Base-by-base conservation (phyloP, 2,888 invertebrate species). In the Holacanthella duospinosa region DNA sequence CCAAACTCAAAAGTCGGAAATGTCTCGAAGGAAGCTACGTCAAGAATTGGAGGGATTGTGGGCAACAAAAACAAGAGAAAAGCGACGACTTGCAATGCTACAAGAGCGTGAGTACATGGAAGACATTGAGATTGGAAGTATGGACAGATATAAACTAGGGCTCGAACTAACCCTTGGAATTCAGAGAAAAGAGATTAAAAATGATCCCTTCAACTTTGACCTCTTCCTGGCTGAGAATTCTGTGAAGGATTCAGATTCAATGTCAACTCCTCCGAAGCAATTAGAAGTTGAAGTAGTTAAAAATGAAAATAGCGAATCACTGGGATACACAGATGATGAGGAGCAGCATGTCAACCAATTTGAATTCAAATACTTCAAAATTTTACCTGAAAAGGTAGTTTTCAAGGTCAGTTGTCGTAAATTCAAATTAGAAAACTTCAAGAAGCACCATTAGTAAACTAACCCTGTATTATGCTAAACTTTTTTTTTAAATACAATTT, bases 401-500 rank as follows among this genome's bases (percentile, higher is more conserved):
- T 48, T 48, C 48, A 48, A 48, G 48, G 48, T 48, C 19, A 48
- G 48, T 48, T 48, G n/a, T n/a, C n/a, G n/a, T n/a, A n/a, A n/a
- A n/a, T n/a, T n/a, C n/a, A n/a, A n/a, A n/a, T n/a, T n/a, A n/a
- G n/a, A n/a, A n/a, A n/a, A n/a, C n/a, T n/a, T n/a, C n/a, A n/a
- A n/a, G n/a, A n/a, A n/a, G n/a, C n/a, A n/a, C n/a, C 48, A 48
- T n/a, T 48, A 21, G 6, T 48, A 48, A 4, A 48, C 48, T 21
- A 21, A 48, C 6, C 16, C 9, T 36, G 16, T 6, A 16, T 36
- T 36, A 36, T 16, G 36, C 16, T 9, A 9, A 16, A 16, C 36
- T 36, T 36, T 36, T 36, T 36, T 36, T 36, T 36, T 16, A n/a
- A n/a, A n/a, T 36, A 9, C 36, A 55, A 26, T 62, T 61, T 60